phyloP scores from a whole-genome alignment of 2,113 vertebrate genomes.

The human (Homo sapiens) region DNA sequence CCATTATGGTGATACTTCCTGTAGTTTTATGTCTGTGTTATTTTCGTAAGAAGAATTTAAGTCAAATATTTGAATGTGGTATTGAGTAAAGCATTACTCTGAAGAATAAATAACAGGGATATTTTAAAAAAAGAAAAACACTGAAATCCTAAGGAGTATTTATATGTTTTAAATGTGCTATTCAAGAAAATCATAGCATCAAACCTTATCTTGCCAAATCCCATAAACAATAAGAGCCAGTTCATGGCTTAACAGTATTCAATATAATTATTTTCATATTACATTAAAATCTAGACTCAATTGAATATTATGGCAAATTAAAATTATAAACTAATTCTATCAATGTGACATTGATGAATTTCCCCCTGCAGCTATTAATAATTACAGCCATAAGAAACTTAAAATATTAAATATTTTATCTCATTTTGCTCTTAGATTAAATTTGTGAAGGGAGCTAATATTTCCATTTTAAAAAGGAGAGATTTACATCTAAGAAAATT shows the following conservation, averaged over 20 bases:
- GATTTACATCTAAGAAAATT: not conserved
- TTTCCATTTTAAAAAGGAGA: not conserved
- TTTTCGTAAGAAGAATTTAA: not conserved
- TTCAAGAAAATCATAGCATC: not conserved
- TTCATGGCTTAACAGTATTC: not conserved
- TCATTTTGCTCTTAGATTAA: not conserved
- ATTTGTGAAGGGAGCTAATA: not conserved
- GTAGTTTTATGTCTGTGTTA: not conserved
- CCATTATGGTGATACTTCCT: not conserved
- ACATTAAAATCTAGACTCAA: not conserved
- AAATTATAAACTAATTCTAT: constrained; percentile 28
- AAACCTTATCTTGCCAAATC: not conserved
- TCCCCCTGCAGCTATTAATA: not conserved
- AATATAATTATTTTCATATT: not conserved
- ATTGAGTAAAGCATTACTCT: not conserved
- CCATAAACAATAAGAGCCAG: not conserved
- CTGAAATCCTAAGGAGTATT: not conserved
- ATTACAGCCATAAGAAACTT: not conserved
- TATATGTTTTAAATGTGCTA: not conserved
- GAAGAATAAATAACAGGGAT: not conserved
- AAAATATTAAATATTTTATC: not conserved
- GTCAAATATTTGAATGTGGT: not conserved
- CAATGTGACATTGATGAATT: not conserved
- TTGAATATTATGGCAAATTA: not conserved
- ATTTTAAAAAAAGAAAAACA: not conserved